phyloP scores from a whole-genome alignment of 2,113 vertebrate species.

The Thunnus maccoyii region DNA sequence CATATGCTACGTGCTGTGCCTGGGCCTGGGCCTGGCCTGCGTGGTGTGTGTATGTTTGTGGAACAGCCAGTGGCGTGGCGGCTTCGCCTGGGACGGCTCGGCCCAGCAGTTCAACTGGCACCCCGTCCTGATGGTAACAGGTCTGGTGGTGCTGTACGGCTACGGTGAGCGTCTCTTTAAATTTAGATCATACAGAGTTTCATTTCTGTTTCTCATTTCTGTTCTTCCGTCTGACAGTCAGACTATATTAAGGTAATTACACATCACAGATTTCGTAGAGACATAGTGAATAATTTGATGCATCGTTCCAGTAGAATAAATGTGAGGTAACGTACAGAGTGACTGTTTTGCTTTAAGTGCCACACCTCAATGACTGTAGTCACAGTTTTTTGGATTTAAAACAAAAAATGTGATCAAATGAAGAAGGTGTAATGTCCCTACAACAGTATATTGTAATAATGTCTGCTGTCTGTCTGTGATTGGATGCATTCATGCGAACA shows the following conservation, averaged over 20 bases:
- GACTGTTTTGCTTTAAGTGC: not conserved
- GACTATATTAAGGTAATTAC: slow-evolving; percentile 8
- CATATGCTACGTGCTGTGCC: slow-evolving; percentile 79
- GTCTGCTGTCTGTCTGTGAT: not conserved
- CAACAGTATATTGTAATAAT: not conserved
- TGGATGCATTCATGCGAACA: not conserved
- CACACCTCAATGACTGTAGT: not conserved
- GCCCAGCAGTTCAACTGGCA: slow-evolving; percentile 92
- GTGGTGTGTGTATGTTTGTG: slow-evolving; percentile 86
- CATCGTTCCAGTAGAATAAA: not conserved
- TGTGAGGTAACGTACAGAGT: slow-evolving; percentile 25
- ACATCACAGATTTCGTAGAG: not conserved
- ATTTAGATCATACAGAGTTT: slow-evolving; percentile 12
- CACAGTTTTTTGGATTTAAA: not conserved
- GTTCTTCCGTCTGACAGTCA: not conserved
- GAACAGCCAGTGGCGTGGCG: slow-evolving; percentile 86
- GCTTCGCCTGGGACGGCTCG: slow-evolving; percentile 90
- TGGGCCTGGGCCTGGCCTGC: slow-evolving; percentile 85
- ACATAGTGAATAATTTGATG: slow-evolving; percentile 24
- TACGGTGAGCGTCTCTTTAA: slow-evolving; percentile 84
- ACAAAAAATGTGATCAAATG: not conserved
- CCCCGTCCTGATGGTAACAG: slow-evolving; percentile 92
- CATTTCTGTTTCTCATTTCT: slow-evolving; percentile 51
- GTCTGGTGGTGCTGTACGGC: slow-evolving; percentile 91
- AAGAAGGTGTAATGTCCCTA: not conserved